Conservation (phyloP, 2,113 vertebrate genomes). For the Pardalotus punctatus region DNA sequence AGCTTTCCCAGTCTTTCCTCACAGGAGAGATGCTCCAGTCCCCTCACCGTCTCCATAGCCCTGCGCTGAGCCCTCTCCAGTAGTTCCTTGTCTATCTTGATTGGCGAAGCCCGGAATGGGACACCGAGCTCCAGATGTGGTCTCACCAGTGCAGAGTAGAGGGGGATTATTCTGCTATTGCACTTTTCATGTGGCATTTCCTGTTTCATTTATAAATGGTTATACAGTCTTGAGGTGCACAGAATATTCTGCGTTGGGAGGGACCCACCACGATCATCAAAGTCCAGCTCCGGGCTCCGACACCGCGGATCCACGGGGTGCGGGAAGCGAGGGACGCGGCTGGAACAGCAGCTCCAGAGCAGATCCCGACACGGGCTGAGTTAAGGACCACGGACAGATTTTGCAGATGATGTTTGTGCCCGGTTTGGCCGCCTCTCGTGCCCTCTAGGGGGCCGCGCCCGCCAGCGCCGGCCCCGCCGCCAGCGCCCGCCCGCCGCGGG, state of each 20-base stretch:
- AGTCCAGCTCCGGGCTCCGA: accelerated
- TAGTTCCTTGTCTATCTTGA: background rate
- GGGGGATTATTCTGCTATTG: accelerated
- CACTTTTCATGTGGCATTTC: background rate
- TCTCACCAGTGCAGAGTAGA: background rate
- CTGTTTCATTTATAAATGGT: background rate
- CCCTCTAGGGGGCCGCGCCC: constrained; percentile 39
- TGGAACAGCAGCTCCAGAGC: accelerated
- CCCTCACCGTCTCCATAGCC: background rate
- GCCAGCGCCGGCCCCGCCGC: background rate
- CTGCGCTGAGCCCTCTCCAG: accelerated
- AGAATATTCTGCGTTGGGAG: accelerated
- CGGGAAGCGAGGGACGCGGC: accelerated
- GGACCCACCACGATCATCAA: accelerated
- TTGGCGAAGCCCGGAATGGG: accelerated
- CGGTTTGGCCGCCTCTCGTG: background rate
- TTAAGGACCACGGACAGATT: constrained; percentile 57
- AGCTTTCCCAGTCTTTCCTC: background rate
- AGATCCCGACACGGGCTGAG: background rate
- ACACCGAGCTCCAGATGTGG: background rate
- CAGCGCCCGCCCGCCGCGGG: no score
- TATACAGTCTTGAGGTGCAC: accelerated
- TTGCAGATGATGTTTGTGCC: accelerated
- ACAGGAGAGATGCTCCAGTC: background rate
- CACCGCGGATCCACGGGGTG: background rate